Conservation (phyloP, 2,797 vertebrate species). For the Cephalopachus bancanus region DNA sequence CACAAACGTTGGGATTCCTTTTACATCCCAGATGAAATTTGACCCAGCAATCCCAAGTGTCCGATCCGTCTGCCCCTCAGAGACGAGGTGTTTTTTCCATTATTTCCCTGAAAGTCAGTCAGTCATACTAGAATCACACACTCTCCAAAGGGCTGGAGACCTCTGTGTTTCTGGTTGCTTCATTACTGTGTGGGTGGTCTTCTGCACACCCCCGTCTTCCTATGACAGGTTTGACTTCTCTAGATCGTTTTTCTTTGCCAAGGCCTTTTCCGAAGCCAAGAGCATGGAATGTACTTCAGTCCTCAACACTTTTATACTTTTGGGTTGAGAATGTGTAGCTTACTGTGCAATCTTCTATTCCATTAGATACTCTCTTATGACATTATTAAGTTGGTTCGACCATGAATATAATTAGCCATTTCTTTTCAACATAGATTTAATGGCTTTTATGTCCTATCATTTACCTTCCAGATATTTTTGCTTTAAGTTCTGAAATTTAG, state of each 20-base stretch:
- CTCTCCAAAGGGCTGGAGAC: not conserved
- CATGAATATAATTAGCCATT: not conserved
- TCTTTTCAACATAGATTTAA: not conserved
- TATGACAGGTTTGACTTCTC: not conserved
- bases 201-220: not conserved
- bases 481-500: constrained; percentile 48
- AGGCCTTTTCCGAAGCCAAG: constrained; percentile 4
- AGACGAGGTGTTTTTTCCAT: not conserved
- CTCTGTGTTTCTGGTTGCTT: not conserved
- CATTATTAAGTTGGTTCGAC: not conserved
- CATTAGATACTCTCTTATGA: not conserved
- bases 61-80: not conserved
- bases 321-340: not conserved
- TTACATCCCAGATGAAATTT: not conserved
- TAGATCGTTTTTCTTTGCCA: not conserved
- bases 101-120: not conserved
- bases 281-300: not conserved
- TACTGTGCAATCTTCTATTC: not conserved
- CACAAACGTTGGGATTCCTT: not conserved
- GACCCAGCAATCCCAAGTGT: not conserved
- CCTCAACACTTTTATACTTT: not conserved
- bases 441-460: not conserved
- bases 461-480: constrained; percentile 27
- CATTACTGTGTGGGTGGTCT: not conserved
- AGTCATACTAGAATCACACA: not conserved